Evolutionary conservation across 1,140 invertebrate species (phyloP).

Genomic region (roundworm (Caenorhabditis elegans)): WBcel235 BX284606.5:16471001-16471500

Average conservation of each 20-base stretch:
- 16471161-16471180: not conserved
- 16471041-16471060: conserved; percentile 50
- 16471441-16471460: not conserved
- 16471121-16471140: conserved; percentile 18
- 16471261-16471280: not conserved
- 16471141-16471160: not conserved
- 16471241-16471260: not conserved
- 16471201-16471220: not conserved
- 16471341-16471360: not conserved
- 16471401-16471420: not conserved
- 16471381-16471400: conserved; percentile 1
- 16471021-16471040: conserved; percentile 54
- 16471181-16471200: not conserved
- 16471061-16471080: not conserved
- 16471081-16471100: not conserved
- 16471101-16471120: not conserved
- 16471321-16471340: not conserved
- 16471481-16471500: too few species aligned
- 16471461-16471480: too few species aligned
- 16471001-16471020: conserved; percentile 51
- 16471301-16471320: too few species aligned
- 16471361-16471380: not conserved
- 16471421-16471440: not conserved
- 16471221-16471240: too few species aligned
- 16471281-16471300: not conserved